Percentiles rank a stretch among this genome's conserved stretches.
Evolutionary conservation across 2,888 invertebrate species (phyloP).

Genomic region (Leptopilina myrica): DNA sequence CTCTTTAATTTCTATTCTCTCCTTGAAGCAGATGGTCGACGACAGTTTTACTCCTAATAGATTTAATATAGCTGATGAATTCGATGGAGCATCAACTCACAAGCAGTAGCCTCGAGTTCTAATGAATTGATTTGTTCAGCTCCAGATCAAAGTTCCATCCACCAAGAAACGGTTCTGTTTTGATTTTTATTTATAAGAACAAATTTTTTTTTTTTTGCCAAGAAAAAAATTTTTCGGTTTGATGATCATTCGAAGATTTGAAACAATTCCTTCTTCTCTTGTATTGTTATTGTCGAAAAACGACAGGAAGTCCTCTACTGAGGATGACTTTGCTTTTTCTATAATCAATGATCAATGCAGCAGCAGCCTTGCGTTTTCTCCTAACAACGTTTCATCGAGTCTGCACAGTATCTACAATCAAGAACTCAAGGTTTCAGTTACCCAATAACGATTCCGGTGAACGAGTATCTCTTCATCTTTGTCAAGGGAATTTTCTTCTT

Average conservation of each 20-base stretch:
- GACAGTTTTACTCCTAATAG: conserved; percentile 34
- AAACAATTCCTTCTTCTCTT: background rate
- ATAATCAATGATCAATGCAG: conserved; percentile 40
- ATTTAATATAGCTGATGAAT: conserved; percentile 37
- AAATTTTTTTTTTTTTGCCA: background rate
- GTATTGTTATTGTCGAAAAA: background rate
- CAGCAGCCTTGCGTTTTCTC: conserved; percentile 41
- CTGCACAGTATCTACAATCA: conserved; percentile 60
- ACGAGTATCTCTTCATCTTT: conserved; percentile 56
- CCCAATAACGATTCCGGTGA: conserved; percentile 64
- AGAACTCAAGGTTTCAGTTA: conserved; percentile 66
- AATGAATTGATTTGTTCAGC: conserved; percentile 37
- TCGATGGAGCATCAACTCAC: conserved; percentile 20
- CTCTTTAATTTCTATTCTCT: conserved; percentile 15
- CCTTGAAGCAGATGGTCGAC: conserved; percentile 36
- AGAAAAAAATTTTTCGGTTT: conserved; percentile 5
- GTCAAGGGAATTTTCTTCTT: conserved; percentile 45
- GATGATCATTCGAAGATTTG: conserved; percentile 1
- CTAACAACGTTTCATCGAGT: conserved; percentile 40
- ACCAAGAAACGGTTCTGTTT: no score
- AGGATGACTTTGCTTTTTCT: conserved; percentile 32
- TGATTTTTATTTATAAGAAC: no score
- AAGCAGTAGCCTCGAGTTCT: conserved; percentile 24
- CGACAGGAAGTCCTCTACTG: conserved; percentile 5
- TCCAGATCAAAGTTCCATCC: background rate